Conservation (phyloP, 2,113 vertebrate species). For the Phyllopteryx taeniolatus region DNA sequence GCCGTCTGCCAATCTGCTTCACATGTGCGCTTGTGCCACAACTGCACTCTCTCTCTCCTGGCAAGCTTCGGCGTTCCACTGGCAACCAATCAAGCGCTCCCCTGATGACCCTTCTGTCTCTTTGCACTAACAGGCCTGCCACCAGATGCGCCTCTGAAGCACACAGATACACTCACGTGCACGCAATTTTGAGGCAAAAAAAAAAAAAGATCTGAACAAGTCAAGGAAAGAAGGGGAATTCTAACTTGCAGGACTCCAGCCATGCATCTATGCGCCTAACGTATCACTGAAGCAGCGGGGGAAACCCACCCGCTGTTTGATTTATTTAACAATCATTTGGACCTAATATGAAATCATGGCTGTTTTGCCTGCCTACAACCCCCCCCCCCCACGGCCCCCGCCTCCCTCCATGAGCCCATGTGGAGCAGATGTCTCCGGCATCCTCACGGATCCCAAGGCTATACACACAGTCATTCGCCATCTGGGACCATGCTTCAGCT, state of each 20-base stretch:
- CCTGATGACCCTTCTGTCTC: slow-evolving; percentile 73
- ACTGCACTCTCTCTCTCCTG: slow-evolving; percentile 64
- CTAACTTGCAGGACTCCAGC: slow-evolving; percentile 41
- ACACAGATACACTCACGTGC: slow-evolving; percentile 31
- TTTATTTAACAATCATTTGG: slow-evolving; percentile 63
- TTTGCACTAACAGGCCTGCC: slow-evolving; percentile 72
- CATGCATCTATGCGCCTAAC: slow-evolving; percentile 43
- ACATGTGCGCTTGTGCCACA: slow-evolving; percentile 53
- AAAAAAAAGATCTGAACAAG: slow-evolving; percentile 50
- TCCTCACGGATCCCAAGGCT: slow-evolving; percentile 70
- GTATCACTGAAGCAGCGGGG: slow-evolving; percentile 43
- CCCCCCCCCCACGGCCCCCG: slow-evolving; percentile 47
- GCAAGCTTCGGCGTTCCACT: slow-evolving; percentile 62
- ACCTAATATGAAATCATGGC: slow-evolving; percentile 66
- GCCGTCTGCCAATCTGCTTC: slow-evolving; percentile 43
- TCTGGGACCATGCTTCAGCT: slow-evolving; percentile 71
- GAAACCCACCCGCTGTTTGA: slow-evolving; percentile 18
- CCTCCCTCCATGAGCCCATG: slow-evolving; percentile 44
- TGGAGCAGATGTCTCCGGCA: slow-evolving; percentile 75
- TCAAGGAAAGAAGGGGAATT: slow-evolving; percentile 47
- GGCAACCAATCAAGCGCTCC: slow-evolving; percentile 73
- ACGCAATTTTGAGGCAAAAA: slow-evolving; percentile 11
- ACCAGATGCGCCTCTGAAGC: slow-evolving; percentile 73
- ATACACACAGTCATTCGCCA: slow-evolving; percentile 69
- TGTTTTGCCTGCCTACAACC: slow-evolving; percentile 48